Percentiles rank a stretch among this genome's conserved stretches.
Conservation (phyloP, 2,888 invertebrate species). For the Ecdyonurus torrentis region DNA sequence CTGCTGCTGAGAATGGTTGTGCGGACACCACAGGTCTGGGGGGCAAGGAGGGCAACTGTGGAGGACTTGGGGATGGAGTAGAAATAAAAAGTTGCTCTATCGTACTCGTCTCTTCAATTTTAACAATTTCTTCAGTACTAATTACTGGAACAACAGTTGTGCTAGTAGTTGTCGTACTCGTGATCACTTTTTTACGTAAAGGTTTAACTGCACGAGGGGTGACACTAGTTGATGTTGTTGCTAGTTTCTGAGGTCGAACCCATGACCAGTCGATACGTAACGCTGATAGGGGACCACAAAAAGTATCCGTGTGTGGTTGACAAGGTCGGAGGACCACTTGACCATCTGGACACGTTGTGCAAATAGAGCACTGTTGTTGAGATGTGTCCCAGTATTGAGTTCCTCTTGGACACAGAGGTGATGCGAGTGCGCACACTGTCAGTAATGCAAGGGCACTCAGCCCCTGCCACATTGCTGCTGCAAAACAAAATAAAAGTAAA, state of each 20-base stretch:
- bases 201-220: conserved; percentile 12
- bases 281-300: conserved; percentile 51
- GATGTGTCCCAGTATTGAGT: conserved; percentile 53
- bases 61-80: background rate
- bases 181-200: conserved; percentile 6
- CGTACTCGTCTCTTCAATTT: background rate
- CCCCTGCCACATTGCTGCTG: background rate
- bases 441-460: background rate
- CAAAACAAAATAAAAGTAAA: background rate
- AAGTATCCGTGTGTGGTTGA: conserved; percentile 54
- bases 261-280: conserved; percentile 45
- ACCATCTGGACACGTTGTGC: conserved; percentile 29
- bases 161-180: background rate
- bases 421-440: conserved; percentile 2
- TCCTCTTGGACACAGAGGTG: conserved; percentile 25
- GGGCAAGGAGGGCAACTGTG: background rate
- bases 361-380: conserved; percentile 46
- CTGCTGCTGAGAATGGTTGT: conserved; percentile 25
- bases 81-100: conserved; percentile 17
- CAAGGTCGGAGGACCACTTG: conserved; percentile 51
- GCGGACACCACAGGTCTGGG: background rate
- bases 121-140: background rate
- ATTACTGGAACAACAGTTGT: background rate
- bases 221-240: conserved; percentile 26
- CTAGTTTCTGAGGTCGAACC: conserved; percentile 8